These are phyloP conservation scores for Callitettix versicolor DNA, from an alignment of 1,140 invertebrate genomes.

Conservation along the genomic window DNA sequence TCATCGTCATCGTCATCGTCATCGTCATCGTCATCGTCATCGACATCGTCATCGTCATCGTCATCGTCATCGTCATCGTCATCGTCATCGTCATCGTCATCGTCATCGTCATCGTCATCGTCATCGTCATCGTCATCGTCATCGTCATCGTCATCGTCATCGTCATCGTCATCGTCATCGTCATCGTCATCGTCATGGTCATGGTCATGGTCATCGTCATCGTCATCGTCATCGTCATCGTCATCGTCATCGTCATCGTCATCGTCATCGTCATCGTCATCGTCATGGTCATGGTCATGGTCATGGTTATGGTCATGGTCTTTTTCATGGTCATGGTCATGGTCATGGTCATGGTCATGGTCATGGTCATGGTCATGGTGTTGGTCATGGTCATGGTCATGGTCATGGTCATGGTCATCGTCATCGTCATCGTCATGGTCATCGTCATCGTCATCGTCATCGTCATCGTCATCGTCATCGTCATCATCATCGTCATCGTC, in stretches of 20 bases:
- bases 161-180: conserved; percentile 3
- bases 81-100: conserved; percentile 9
- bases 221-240: no score
- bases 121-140: conserved; percentile 9
- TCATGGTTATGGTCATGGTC: no score
- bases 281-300: no score
- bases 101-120: conserved; percentile 4
- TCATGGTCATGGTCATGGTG: no score
- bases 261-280: conserved; percentile 6
- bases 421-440: conserved; percentile 6
- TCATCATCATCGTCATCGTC: conserved; percentile 9
- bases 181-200: no score
- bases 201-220: no score
- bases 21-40: no score
- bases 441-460: conserved; percentile 5
- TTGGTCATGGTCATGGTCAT: no score
- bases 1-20: conserved; percentile 4
- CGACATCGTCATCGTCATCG: no score
- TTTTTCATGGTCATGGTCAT: no score
- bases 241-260: conserved; percentile 8
- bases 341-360: no score
- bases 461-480: conserved; percentile 5
- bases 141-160: conserved; percentile 12
- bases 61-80: conserved; percentile 6
- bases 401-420: no score